Evolutionary conservation across 2,888 invertebrate species (phyloP).

Genomic region (Plusia festucae): DNA sequence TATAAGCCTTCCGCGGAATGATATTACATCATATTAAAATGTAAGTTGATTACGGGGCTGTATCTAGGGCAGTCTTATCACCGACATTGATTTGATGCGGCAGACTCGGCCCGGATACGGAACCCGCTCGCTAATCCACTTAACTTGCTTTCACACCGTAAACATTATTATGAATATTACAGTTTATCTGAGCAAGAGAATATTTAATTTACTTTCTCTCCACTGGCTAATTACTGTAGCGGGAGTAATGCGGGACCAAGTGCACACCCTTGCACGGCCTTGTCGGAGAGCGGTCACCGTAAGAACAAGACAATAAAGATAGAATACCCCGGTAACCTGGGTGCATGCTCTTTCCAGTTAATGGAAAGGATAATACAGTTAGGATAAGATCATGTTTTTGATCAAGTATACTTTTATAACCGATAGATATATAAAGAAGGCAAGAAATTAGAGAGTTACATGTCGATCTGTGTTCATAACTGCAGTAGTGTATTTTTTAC

Average conservation of each 20-base stretch:
- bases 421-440: no score
- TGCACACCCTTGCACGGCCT: conserved; percentile 46
- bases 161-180: conserved; percentile 50
- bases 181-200: conserved; percentile 33
- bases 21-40: conserved; percentile 31
- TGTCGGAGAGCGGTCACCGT: conserved; percentile 32
- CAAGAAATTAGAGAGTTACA: neutral
- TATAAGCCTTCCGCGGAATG: conserved; percentile 9
- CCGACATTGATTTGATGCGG: conserved; percentile 55
- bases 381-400: neutral
- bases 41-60: conserved; percentile 42
- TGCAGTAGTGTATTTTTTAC: no score
- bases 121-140: conserved; percentile 51
- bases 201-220: conserved; percentile 33
- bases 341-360: conserved; percentile 21
- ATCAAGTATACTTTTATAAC: neutral
- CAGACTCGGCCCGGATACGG: conserved; percentile 36
- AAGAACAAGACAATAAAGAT: conserved; percentile 38
- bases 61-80: conserved; percentile 51
- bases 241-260: conserved; percentile 45
- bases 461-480: neutral
- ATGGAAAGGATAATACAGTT: conserved; percentile 31
- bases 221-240: conserved; percentile 39
- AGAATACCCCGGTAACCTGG: conserved; percentile 18
- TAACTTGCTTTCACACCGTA: conserved; percentile 45